phyloP scores from a whole-genome alignment of 2,113 vertebrate genomes.

The Rhineura floridana region DNA sequence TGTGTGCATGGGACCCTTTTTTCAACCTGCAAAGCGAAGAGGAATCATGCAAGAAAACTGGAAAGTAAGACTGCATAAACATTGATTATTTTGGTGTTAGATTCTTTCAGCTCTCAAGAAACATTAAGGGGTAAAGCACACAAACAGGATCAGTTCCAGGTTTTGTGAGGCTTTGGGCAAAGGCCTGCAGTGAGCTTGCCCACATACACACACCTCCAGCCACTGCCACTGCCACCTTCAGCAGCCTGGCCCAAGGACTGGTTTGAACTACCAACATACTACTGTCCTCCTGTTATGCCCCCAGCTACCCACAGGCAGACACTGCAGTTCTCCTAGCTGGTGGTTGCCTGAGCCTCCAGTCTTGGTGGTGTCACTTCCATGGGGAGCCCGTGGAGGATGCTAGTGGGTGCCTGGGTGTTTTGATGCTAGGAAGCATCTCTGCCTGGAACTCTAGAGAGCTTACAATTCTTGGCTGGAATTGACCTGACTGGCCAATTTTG shows the following conservation, averaged over 20 bases:
- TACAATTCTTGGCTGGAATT: no score
- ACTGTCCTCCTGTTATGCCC: no score
- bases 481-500: no score
- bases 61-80: neutral
- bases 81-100: neutral
- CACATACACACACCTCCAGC: neutral
- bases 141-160: neutral
- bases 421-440: no score
- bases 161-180: neutral
- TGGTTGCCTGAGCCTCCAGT: no score
- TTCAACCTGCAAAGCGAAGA: neutral
- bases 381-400: neutral
- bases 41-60: neutral
- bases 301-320: neutral
- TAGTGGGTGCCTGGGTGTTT: no score
- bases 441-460: no score
- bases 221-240: no score
- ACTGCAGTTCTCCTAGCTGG: neutral
- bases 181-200: neutral
- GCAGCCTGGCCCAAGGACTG: neutral
- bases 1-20: neutral
- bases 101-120: neutral
- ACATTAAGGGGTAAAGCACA: no score
- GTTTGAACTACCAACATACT: no score
- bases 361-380: neutral